Conservation (phyloP, 2,113 vertebrate genomes). For the Rhipidura dahli region DNA sequence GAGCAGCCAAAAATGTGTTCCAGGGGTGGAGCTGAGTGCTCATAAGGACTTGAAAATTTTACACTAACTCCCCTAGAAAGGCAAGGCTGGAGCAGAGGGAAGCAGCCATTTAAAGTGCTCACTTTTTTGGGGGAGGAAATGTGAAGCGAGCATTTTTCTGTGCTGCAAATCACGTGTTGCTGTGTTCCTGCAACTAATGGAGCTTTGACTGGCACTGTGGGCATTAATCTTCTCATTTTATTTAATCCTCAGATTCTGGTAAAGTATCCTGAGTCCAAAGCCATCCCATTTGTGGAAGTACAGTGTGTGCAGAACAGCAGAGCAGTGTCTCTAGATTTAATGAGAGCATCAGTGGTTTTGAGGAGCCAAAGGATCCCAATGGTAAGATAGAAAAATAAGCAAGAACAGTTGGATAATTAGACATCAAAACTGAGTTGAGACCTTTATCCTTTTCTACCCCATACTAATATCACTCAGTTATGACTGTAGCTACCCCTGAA, state of each 20-base stretch:
- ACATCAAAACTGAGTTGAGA: background rate
- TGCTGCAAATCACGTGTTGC: background rate
- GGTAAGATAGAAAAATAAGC: background rate
- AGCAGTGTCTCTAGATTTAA: background rate
- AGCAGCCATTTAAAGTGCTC: background rate
- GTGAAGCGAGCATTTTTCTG: background rate
- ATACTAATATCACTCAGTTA: background rate
- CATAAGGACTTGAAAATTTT: background rate
- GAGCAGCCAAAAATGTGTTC: background rate
- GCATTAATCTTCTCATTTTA: background rate
- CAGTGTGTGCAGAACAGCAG: background rate
- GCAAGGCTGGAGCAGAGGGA: background rate
- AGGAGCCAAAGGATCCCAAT: background rate
- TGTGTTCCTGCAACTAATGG: background rate
- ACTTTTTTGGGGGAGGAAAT: fast-evolving
- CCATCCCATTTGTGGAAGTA: background rate
- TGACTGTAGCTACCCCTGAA: background rate
- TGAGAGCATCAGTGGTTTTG: background rate
- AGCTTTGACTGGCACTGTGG: background rate
- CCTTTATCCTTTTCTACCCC: background rate
- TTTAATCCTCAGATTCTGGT: conserved; percentile 8
- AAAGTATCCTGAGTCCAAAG: background rate
- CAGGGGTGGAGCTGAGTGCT: background rate
- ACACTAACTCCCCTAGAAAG: background rate
- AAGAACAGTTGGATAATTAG: background rate